These are phyloP conservation scores for Scaptomyza graminum DNA, from an alignment of 1,140 invertebrate genomes.

Conservation along the genomic window DNA sequence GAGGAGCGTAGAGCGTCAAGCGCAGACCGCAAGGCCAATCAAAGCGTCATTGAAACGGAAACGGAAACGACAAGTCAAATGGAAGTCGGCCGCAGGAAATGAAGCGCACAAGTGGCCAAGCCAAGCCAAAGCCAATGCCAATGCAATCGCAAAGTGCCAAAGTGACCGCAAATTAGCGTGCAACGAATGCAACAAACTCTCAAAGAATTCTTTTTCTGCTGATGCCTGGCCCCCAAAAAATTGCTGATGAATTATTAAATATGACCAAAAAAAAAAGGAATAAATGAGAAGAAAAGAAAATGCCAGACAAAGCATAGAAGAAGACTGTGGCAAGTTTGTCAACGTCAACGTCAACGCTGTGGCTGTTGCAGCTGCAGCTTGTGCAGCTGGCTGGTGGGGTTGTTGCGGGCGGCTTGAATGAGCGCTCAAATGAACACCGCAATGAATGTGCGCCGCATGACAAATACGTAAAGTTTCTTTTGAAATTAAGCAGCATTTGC, in stretches of 20 bases:
- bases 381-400: background rate
- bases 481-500: conserved; percentile 83
- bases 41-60: conserved; percentile 80
- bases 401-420: conserved; percentile 50
- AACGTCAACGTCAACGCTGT: conserved; percentile 41
- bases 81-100: conserved; percentile 76
- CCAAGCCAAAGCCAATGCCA: conserved; percentile 1
- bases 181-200: conserved; percentile 32
- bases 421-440: conserved; percentile 81
- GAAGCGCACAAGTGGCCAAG: conserved; percentile 63
- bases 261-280: conserved; percentile 41
- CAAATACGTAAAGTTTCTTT: conserved; percentile 82
- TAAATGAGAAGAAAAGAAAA: background rate
- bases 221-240: conserved; percentile 4
- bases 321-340: conserved; percentile 51
- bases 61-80: conserved; percentile 80
- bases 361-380: conserved; percentile 2
- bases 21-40: conserved; percentile 76
- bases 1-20: conserved; percentile 14
- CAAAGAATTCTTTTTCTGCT: conserved; percentile 28
- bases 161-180: conserved; percentile 68
- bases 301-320: background rate
- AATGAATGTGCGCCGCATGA: conserved; percentile 82
- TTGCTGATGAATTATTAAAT: conserved; percentile 72
- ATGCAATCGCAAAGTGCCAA: conserved; percentile 48